Base-by-base conservation (phyloP, 2,113 vertebrate species). In the Nanorana parkeri region DNA sequence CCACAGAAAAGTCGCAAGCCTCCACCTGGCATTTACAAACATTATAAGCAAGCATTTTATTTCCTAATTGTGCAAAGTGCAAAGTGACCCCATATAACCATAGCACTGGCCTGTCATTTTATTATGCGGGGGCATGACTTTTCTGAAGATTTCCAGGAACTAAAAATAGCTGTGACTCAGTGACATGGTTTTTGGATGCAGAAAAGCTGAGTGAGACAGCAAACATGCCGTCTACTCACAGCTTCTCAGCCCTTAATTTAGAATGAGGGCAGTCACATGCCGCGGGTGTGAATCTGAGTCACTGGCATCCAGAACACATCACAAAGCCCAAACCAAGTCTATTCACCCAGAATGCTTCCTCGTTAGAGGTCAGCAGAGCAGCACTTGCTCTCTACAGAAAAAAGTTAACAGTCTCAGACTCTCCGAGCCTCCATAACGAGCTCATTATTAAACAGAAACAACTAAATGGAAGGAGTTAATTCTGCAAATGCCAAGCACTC, bases 101-200 rank as follows among this genome's bases (percentile, higher is more conserved):
- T 41, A 41, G 23, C 16, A 61, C 55, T 15, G 19, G n/a, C 29
- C 13, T 41, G 55, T 56, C 20, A 17, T 19, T 68, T 56, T 0
- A 68, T n/a, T 77, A 21, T 77, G 47, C 17, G 19, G 32, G 41
- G 32, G 68, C n/a, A 23, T 26, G 52, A 64, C 17, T 29, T 23
- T 72, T 68, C 58, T 36, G 3, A 73, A 23, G 68, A 73, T 54
- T 81, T 65, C 56, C 26, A 73, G 58, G 68, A 71, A 71, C 13
- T 28, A 82, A 63, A 82, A 82, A 74, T 81, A 81, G 26, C 23
- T 8, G 13, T 66, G 61, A 82, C 21, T 82, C 61, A 73, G 19
- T 16, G 36, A 28, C 26, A 58, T 74, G 66, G 58, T 69, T 60
- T 80, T 69, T 61, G 55, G 78, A 60, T 60, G 29, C 20, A 61